Evolutionary conservation across 2,113 vertebrate genomes (phyloP).

Genomic region (Neolamprologus sp.): DNA sequence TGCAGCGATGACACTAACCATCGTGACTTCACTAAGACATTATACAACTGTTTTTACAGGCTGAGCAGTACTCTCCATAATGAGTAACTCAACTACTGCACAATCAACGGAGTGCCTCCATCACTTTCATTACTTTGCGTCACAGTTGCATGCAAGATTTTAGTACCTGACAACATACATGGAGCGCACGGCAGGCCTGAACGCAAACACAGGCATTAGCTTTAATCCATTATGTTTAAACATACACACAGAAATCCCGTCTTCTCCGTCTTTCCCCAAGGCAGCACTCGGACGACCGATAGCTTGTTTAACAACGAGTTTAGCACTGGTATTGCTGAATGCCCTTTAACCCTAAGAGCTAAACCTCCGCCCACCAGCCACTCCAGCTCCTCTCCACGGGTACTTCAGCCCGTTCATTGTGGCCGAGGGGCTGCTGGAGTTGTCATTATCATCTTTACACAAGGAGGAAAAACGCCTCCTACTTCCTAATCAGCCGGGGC

Average conservation of each 20-base stretch:
- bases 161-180: background rate
- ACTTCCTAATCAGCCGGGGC: constrained; percentile 50
- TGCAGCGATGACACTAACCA: background rate
- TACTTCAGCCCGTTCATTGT: constrained; percentile 3
- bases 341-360: constrained; percentile 32
- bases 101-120: background rate
- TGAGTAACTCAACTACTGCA: background rate
- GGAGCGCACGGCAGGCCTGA: background rate
- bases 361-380: constrained; percentile 22
- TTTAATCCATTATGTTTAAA: background rate
- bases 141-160: background rate
- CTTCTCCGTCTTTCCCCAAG: background rate
- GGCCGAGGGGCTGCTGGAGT: constrained; percentile 28
- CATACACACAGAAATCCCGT: background rate
- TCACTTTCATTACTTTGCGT: background rate
- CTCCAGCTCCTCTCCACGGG: constrained; percentile 36
- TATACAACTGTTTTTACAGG: background rate
- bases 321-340: background rate
- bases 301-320: background rate
- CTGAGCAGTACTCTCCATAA: background rate
- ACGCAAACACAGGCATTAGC: background rate
- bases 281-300: background rate
- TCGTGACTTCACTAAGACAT: background rate
- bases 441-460: constrained; percentile 60
- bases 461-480: constrained; percentile 57